phyloP scores from a whole-genome alignment of 2,113 vertebrate genomes.

The Zosterops hypoxanthus region DNA sequence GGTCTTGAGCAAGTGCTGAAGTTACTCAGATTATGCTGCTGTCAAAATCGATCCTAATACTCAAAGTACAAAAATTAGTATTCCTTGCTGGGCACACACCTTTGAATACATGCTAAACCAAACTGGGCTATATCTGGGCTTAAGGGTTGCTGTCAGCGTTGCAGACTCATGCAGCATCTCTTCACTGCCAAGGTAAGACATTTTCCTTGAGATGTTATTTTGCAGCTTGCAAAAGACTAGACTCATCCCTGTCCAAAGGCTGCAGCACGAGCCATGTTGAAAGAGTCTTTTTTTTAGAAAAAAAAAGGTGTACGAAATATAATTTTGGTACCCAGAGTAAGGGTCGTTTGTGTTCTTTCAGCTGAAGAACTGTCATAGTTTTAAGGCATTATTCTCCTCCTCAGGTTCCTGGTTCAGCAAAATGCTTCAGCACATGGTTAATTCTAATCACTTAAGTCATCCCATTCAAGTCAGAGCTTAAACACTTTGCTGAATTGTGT shows the following conservation, averaged over 20 bases:
- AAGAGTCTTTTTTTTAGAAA: neutral
- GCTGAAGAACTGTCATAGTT: neutral
- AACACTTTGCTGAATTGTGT: slow-evolving; percentile 42
- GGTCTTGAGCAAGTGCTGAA: neutral
- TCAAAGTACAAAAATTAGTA: neutral
- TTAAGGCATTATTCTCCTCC: neutral
- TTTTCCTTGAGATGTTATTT: neutral
- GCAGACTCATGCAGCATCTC: neutral
- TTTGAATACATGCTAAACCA: neutral
- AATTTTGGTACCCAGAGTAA: neutral
- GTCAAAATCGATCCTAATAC: neutral
- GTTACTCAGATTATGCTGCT: neutral
- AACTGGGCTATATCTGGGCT: neutral
- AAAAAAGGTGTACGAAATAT: neutral
- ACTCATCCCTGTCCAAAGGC: neutral
- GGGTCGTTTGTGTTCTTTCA: neutral
- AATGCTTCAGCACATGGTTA: neutral
- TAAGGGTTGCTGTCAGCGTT: neutral
- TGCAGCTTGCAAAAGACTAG: neutral
- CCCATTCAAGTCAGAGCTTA: slow-evolving; percentile 45
- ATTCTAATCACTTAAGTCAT: slow-evolving; percentile 34
- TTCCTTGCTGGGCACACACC: neutral
- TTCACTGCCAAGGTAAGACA: neutral
- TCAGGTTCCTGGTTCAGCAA: slow-evolving; percentile 16
- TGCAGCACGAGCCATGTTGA: neutral